These are phyloP conservation scores for Perccottus glenii DNA, from an alignment of 2,113 vertebrate genomes.

Conservation along the genomic window DNA sequence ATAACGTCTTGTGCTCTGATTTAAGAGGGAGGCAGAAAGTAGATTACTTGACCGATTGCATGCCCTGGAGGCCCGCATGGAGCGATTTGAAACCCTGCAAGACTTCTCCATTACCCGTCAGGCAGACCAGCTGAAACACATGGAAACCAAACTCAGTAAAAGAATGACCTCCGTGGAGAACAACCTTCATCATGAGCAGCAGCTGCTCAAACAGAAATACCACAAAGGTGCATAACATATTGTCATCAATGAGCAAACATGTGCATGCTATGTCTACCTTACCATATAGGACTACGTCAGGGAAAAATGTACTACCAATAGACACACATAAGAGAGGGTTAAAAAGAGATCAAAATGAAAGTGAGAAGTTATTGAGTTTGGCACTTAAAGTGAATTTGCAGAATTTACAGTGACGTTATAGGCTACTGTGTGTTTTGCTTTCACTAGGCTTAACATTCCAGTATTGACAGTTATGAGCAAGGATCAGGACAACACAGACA, in stretches of 20 bases:
- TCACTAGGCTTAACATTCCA: no score
- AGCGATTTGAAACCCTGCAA: conserved; percentile 63
- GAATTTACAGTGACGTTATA: no score
- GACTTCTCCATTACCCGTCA: conserved; percentile 53
- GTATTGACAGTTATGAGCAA: no score
- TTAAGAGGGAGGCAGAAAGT: conserved; percentile 74
- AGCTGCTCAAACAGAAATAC: conserved; percentile 83
- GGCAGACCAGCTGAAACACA: conserved; percentile 64
- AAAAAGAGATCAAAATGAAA: neutral
- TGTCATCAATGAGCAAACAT: conserved; percentile 57
- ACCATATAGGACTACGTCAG: conserved; percentile 3
- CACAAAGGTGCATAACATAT: conserved; percentile 75
- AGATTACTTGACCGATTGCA: conserved; percentile 67
- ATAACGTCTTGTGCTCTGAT: conserved; percentile 29
- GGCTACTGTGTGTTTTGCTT: no score
- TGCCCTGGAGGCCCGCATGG: conserved; percentile 69
- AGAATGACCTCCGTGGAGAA: conserved; percentile 79
- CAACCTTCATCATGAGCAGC: conserved; percentile 78
- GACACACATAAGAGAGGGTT: neutral
- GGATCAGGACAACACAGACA: no score
- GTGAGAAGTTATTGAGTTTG: no score
- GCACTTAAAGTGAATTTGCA: no score
- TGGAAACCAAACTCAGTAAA: conserved; percentile 72
- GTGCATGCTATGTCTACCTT: neutral
- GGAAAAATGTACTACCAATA: conserved; percentile 19